phyloP scores from a whole-genome alignment of 64 coral and sea anemone genomes.

The Montipora efflorescens region DNA sequence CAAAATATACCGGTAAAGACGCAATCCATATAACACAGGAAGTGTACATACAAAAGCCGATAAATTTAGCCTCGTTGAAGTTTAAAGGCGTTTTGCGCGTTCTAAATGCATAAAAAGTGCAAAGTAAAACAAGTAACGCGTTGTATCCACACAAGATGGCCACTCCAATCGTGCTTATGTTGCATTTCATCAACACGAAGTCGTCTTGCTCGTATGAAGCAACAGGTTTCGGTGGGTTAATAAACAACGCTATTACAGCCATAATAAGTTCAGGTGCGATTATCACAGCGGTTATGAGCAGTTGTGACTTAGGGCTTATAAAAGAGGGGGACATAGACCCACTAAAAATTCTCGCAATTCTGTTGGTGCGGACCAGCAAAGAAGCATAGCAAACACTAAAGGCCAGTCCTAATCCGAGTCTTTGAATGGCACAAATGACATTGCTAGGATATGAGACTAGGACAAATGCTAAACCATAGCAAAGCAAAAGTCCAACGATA shows the following conservation, averaged over 20 bases:
- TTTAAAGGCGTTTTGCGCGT: conserved; percentile 90
- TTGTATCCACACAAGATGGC: conserved; percentile 75
- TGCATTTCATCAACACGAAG: conserved; percentile 68
- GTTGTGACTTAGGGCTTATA: conserved; percentile 82
- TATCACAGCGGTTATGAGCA: conserved; percentile 77
- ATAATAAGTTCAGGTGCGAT: conserved; percentile 70
- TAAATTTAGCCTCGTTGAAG: conserved; percentile 95
- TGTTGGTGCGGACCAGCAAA: conserved; percentile 89
- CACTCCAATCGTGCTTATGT: conserved; percentile 32
- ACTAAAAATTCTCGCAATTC: conserved; percentile 92
- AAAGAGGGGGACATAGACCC: conserved; percentile 78
- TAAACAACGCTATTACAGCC: conserved; percentile 47
- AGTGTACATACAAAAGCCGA: conserved; percentile 93
- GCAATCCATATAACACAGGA: conserved; percentile 90
- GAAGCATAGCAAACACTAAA: conserved; percentile 85
- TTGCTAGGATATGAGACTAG: conserved; percentile 44
- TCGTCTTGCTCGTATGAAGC: conserved; percentile 20
- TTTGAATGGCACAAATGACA: conserved; percentile 64
- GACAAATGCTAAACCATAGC: conserved; percentile 71
- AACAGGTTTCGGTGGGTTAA: conserved; percentile 32
- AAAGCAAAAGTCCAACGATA: conserved; percentile 75
- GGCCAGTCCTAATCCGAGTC: conserved; percentile 81
- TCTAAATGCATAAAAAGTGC: conserved; percentile 88
- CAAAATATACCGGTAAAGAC: conserved; percentile 87
- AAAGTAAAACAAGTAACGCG: conserved; percentile 73